Evolutionary conservation across 2,888 invertebrate species (phyloP).

Genomic region (Melieria omissa): DNA sequence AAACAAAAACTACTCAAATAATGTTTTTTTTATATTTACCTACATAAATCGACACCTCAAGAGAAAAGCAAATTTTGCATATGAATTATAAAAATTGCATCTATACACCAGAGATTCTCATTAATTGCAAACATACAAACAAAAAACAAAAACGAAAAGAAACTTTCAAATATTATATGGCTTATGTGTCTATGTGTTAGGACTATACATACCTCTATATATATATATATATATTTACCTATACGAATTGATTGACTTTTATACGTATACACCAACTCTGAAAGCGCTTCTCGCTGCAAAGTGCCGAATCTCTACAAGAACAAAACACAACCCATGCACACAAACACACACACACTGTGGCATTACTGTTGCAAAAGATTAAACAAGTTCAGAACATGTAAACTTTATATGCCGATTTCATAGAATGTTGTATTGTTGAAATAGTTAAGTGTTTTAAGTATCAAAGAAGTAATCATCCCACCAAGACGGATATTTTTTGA

Average conservation of each 20-base stretch:
- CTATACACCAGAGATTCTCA: not conserved
- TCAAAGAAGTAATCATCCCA: too few species aligned
- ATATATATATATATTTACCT: not conserved
- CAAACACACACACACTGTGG: not conserved
- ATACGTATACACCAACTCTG: too few species aligned
- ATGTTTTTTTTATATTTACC: not conserved
- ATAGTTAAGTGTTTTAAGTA: too few species aligned
- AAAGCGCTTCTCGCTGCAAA: too few species aligned
- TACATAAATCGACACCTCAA: not conserved
- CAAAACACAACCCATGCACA: not conserved
- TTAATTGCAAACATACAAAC: not conserved
- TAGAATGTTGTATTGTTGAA: not conserved
- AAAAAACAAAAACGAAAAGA: not conserved
- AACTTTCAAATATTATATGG: not conserved
- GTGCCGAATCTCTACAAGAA: too few species aligned
- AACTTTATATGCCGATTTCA: not conserved
- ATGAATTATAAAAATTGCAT: not conserved
- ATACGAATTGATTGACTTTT: too few species aligned
- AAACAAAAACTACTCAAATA: not conserved
- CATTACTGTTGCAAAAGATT: not conserved
- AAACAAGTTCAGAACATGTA: not conserved
- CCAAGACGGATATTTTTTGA: not conserved
- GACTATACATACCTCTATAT: not conserved
- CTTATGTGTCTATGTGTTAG: conserved; percentile 4
- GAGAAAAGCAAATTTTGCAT: not conserved